Percentiles rank a stretch among this genome's conserved stretches.
Evolutionary conservation across 2,888 invertebrate genomes (phyloP).

Genomic region (Calameuta idolon): DNA sequence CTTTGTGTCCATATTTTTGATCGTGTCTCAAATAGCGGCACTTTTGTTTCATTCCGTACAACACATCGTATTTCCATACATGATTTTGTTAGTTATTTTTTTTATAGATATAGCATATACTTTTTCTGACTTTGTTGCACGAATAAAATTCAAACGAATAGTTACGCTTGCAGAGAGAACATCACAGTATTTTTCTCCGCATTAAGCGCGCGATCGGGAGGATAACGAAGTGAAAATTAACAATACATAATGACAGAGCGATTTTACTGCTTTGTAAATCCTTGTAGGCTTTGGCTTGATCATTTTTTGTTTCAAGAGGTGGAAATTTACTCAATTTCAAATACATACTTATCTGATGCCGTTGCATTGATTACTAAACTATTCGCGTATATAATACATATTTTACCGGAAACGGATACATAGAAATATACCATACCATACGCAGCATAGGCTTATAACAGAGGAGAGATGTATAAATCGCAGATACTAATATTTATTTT

Average conservation of each 20-base stretch:
- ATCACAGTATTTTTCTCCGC: background rate
- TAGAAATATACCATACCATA: background rate
- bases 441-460: background rate
- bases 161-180: background rate
- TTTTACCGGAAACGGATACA: background rate
- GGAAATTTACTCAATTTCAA: background rate
- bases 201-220: background rate
- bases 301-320: conserved; percentile 42
- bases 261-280: conserved; percentile 16
- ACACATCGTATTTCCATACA: conserved; percentile 2
- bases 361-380: background rate
- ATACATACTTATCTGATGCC: background rate
- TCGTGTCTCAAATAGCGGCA: background rate
- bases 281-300: conserved; percentile 38
- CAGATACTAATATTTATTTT: background rate
- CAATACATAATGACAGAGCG: background rate
- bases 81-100: background rate
- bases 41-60: background rate
- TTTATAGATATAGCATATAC: background rate
- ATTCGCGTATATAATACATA: background rate
- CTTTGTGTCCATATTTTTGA: background rate
- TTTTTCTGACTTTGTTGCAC: background rate
- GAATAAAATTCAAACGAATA: background rate
- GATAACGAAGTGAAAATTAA: background rate
- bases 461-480: background rate